These are phyloP conservation scores for Oreocharis arfaki DNA, from an alignment of 2,113 vertebrate genomes.

Conservation along the genomic window DNA sequence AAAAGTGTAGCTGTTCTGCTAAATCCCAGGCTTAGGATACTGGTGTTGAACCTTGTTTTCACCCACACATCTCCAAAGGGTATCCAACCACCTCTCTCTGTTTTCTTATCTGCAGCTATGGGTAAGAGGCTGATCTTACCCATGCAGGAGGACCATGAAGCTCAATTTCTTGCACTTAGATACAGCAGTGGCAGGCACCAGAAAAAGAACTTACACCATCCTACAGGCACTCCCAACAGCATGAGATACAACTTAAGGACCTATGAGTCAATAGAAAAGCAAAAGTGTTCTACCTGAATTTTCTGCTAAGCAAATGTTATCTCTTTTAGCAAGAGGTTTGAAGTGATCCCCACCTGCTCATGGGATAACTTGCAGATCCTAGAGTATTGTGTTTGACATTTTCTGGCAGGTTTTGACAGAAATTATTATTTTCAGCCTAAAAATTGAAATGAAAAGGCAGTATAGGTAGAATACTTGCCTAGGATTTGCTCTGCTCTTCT, in stretches of 20 bases:
- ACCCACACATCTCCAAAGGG: not conserved
- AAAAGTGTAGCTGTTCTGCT: not conserved
- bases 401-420: not conserved
- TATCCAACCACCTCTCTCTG: not conserved
- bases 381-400: not conserved
- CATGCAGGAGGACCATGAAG: not conserved
- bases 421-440: not conserved
- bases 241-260: not conserved
- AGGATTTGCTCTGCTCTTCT: not conserved
- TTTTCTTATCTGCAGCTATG: not conserved
- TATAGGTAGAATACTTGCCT: not conserved
- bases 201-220: accelerated
- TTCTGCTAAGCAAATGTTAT: not conserved
- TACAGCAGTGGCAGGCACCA: not conserved
- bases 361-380: not conserved
- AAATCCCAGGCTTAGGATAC: not conserved
- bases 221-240: not conserved
- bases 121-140: not conserved
- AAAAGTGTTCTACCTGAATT: not conserved
- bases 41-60: not conserved
- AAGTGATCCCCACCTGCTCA: not conserved
- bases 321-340: not conserved
- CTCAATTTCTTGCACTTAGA: not conserved
- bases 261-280: not conserved
- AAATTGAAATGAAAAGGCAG: not conserved